Percentiles rank a stretch among this genome's conserved stretches.
Evolutionary conservation across 2,888 invertebrate species (phyloP).

Genomic region (Harpalus rufipes): DNA sequence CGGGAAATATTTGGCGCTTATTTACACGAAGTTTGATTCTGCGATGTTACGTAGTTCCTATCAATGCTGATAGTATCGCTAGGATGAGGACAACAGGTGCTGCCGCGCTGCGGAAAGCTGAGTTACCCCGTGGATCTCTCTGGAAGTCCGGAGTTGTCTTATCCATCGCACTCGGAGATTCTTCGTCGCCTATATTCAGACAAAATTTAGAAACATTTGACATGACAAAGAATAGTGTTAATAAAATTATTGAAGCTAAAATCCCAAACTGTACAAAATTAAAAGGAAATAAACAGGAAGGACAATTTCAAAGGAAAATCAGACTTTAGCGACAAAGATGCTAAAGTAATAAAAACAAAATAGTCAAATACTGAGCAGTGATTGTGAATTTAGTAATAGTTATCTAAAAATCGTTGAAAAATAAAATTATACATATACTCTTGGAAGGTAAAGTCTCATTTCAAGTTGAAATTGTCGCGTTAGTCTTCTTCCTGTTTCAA

Average conservation of each 20-base stretch:
- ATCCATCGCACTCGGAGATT: conserved; percentile 10
- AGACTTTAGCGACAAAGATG: not conserved
- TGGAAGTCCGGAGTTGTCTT: conserved; percentile 57
- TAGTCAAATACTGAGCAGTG: too few relatives aligned
- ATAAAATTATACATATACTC: not conserved
- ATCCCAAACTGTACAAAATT: conserved; percentile 35
- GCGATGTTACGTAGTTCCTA: conserved; percentile 69
- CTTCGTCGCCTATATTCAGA: conserved; percentile 19
- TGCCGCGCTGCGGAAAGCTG: conserved; percentile 68
- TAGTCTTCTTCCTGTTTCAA: not conserved
- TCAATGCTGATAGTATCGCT: conserved; percentile 69
- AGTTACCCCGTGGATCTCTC: conserved; percentile 59
- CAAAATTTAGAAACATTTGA: conserved; percentile 17
- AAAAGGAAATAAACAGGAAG: not conserved
- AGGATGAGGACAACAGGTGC: conserved; percentile 68
- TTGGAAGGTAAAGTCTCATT: not conserved
- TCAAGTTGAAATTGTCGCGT: not conserved
- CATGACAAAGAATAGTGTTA: not conserved
- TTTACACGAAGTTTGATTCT: conserved; percentile 39
- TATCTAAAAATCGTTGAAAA: not conserved
- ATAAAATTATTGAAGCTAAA: conserved; percentile 25
- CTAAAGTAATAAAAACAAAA: too few relatives aligned
- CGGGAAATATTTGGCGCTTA: conserved; percentile 62
- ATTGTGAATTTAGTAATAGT: too few relatives aligned
- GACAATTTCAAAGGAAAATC: not conserved